Conservation (phyloP, 1,140 invertebrate genomes). For the Trinorchestia longiramus region DNA sequence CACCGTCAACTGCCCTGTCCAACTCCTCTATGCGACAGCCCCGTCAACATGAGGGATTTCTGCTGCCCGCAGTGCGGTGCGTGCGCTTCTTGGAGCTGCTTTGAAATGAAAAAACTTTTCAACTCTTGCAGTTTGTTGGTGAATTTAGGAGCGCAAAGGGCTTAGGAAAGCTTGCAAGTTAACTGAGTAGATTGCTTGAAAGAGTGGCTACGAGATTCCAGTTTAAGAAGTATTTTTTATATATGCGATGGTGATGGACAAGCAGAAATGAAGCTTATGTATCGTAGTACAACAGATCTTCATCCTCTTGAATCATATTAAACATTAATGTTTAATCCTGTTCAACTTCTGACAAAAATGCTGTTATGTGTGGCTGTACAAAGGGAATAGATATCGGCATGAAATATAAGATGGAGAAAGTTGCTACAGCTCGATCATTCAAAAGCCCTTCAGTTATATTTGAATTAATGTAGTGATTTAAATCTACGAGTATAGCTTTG, state of each 20-base stretch:
- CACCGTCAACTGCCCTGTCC: neutral
- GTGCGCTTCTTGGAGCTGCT: neutral
- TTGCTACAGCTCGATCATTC: no score
- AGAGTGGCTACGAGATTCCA: neutral
- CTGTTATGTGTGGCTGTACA: no score
- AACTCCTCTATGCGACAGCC: neutral
- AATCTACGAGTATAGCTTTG: no score
- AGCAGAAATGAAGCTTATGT: no score
- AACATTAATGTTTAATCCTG: no score
- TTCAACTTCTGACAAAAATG: no score
- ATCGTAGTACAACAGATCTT: no score
- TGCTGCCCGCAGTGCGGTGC: conserved; percentile 42
- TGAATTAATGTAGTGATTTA: no score
- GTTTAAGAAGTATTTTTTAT: neutral
- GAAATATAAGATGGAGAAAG: no score
- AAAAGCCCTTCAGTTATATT: no score
- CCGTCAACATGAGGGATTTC: neutral
- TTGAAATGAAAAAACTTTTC: neutral
- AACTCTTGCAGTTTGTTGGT: neutral
- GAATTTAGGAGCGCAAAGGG: neutral
- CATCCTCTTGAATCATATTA: no score
- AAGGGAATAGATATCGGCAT: no score
- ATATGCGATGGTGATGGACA: neutral
- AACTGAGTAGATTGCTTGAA: neutral
- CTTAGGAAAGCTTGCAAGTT: neutral